These are phyloP conservation scores for Dione juno DNA, from an alignment of 2,888 invertebrate species.

Conservation along the genomic window DNA sequence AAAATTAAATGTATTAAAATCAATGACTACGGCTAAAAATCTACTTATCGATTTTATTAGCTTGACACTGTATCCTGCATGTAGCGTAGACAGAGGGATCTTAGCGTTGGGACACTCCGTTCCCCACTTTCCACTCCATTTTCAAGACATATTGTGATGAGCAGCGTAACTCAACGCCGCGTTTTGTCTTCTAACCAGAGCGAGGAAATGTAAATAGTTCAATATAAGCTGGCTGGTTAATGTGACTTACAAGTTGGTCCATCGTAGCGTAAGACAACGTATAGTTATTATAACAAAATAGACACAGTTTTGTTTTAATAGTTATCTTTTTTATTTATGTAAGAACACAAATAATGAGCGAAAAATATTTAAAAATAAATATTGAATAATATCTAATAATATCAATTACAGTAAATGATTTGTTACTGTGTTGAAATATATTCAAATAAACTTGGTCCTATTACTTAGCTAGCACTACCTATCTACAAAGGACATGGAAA, in stretches of 20 bases:
- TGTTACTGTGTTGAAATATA: background rate
- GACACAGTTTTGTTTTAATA: too few species aligned
- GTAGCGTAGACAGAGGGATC: background rate
- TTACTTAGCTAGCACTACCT: conserved; percentile 8
- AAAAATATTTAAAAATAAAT: too few species aligned
- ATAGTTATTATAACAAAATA: too few species aligned
- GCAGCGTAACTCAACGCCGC: background rate
- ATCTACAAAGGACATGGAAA: conserved; percentile 15
- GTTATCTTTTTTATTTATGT: too few species aligned
- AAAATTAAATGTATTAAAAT: too few species aligned
- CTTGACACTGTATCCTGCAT: background rate
- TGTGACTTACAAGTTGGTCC: too few species aligned
- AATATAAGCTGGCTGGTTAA: too few species aligned
- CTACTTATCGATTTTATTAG: too few species aligned
- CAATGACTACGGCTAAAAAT: too few species aligned
- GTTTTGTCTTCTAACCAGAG: background rate
- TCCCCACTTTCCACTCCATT: background rate
- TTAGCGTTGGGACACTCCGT: background rate
- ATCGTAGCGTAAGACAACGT: too few species aligned
- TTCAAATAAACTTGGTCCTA: conserved; percentile 10
- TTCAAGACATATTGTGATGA: background rate
- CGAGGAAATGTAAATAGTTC: background rate
- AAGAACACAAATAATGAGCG: too few species aligned
- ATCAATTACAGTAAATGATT: background rate
- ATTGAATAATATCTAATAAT: too few species aligned